Conservation (phyloP, 2,888 invertebrate genomes). For the Caenorhabditis virilis region DNA sequence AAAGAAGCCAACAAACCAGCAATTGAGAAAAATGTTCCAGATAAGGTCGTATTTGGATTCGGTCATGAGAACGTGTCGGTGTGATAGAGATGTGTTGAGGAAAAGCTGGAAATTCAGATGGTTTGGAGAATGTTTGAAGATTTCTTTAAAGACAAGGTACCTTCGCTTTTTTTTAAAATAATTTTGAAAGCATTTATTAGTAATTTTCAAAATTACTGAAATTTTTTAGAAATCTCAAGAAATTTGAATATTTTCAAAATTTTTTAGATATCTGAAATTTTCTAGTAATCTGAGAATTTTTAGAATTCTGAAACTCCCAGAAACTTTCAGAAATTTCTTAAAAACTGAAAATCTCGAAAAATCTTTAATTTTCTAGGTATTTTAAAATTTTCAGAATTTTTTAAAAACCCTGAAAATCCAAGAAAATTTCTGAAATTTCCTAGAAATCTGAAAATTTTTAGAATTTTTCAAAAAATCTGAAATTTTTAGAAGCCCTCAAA, state of each 20-base stretch:
- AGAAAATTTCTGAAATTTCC: not conserved
- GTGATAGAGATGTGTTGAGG: conserved; percentile 33
- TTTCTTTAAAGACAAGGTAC: no score
- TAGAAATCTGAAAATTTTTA: not conserved
- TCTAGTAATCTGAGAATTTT: not conserved
- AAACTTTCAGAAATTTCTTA: not conserved
- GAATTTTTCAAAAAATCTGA: not conserved
- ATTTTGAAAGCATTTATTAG: no score
- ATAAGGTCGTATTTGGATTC: conserved; percentile 39
- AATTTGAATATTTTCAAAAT: no score
- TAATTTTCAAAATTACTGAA: not conserved
- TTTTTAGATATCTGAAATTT: no score
- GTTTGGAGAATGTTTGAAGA: no score
- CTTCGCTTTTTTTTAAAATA: no score
- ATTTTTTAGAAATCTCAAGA: not conserved
- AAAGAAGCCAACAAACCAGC: conserved; percentile 61
- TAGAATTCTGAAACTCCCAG: not conserved
- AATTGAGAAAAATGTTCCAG: conserved; percentile 59
- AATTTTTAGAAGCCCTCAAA: not conserved
- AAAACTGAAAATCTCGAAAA: not conserved
- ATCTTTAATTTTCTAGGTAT: not conserved
- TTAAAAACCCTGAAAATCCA: not conserved
- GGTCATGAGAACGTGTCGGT: conserved; percentile 32
- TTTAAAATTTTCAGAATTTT: no score
- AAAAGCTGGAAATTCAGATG: conserved; percentile 31